Conservation (phyloP, 2,888 invertebrate genomes). For the Metalampra italica region DNA sequence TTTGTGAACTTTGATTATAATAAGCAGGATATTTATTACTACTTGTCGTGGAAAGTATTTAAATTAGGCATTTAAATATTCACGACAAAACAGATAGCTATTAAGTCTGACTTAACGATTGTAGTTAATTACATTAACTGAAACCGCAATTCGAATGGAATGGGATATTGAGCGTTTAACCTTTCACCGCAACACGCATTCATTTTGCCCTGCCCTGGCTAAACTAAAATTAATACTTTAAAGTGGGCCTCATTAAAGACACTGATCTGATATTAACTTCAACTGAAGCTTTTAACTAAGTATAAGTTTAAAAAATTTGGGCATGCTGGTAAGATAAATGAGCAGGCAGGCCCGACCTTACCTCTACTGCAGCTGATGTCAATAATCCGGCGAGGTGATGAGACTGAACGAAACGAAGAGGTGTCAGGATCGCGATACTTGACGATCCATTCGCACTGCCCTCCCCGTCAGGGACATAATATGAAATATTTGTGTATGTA, state of each 20-base stretch:
- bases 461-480: too few species aligned
- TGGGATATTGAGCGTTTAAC: conserved; percentile 28
- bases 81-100: background rate
- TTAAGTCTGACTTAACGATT: conserved; percentile 14
- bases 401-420: too few species aligned
- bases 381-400: too few species aligned
- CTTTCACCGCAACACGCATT: conserved; percentile 34
- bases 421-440: too few species aligned
- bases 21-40: background rate
- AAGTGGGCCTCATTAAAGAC: background rate
- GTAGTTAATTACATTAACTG: conserved; percentile 15
- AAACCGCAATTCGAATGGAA: conserved; percentile 33
- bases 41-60: background rate
- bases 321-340: too few species aligned
- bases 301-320: too few species aligned
- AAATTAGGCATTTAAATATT: background rate
- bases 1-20: too few species aligned
- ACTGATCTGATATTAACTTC: background rate
- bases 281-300: background rate
- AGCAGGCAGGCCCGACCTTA: too few species aligned
- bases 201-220: conserved; percentile 21
- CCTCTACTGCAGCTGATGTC: too few species aligned
- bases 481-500: too few species aligned
- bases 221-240: background rate
- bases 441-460: too few species aligned